A percentile compares a stretch with the other conserved stretches of the same genome.
These are phyloP conservation scores for Lasioglossum leucozonium DNA, from an alignment of 2,888 invertebrate species.

Conservation along the genomic window DNA sequence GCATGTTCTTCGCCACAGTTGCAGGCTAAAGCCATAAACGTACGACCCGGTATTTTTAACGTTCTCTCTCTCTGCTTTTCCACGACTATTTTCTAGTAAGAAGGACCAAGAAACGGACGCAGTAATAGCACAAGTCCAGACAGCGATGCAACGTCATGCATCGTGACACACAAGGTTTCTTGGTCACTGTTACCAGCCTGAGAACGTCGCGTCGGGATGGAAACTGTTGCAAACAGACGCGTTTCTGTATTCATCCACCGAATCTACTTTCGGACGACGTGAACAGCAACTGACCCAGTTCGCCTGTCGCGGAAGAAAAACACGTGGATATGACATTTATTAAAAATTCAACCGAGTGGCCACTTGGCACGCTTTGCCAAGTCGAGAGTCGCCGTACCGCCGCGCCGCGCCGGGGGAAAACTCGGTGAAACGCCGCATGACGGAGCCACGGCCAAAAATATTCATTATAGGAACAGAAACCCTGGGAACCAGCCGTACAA, in stretches of 20 bases:
- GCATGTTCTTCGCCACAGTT: neutral
- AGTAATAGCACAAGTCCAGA: neutral
- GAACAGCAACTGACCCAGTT: slow-evolving; percentile 57
- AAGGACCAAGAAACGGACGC: neutral
- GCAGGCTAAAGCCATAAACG: neutral
- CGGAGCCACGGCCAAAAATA: slow-evolving; percentile 49
- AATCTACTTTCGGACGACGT: slow-evolving; percentile 50
- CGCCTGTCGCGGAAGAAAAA: slow-evolving; percentile 54
- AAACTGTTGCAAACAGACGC: slow-evolving; percentile 4
- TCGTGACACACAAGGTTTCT: neutral
- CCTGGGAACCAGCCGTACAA: neutral
- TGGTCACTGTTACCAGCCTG: neutral
- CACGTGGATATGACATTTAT: slow-evolving; percentile 62
- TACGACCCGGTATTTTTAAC: neutral
- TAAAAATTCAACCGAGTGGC: slow-evolving; percentile 67
- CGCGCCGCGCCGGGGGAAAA: neutral
- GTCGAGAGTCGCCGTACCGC: slow-evolving; percentile 1
- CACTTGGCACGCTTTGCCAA: slow-evolving; percentile 62
- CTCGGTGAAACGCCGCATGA: slow-evolving; percentile 34
- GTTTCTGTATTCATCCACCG: slow-evolving; percentile 35
- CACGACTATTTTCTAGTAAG: neutral
- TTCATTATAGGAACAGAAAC: slow-evolving; percentile 31
- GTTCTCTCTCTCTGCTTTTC: neutral
- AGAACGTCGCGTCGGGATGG: neutral
- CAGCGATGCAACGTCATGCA: neutral